Evolutionary conservation across 1,140 invertebrate genomes (phyloP), one percentile per base, ranked within the genome.

Genomic region (Episyrphus balteatus): DNA sequence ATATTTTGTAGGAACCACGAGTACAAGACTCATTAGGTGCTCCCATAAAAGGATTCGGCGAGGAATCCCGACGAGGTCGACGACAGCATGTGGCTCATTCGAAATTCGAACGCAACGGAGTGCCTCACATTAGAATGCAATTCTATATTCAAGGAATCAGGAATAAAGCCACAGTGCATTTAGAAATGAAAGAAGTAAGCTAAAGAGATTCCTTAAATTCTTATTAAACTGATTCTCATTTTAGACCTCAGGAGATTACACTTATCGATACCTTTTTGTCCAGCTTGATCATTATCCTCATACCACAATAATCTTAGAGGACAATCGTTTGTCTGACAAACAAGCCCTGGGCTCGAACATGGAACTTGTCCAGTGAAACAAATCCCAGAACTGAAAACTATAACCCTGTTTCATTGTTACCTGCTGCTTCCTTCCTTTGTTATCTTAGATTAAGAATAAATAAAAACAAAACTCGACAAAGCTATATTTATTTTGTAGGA

Each of bases 41-140:
- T 51, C 89, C 89, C n/a, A 85, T 95, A 14, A 91, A 85, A 69
- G 86, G 84, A 26, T 90, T 80, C 68, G 90, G 90, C 3, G 88
- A 93, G 69, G 83, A 88, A 64, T 84, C 81, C 14, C 74, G 82
- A 31, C 73, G 89, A 53, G 81, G 91, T 38, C 73, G 88, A 46
- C 69, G 86, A 5, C 75, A 76, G 50, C 76, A 76, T 76, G 82
- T 70, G 51, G 89, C 84, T 50, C 83, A 90, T 72, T 68, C 70
- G 31, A 74, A 80, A 51, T 90, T 83, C 66, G 73, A 80, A 47
- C 79, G 81, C 33, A 76, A 88, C 68, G 88, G 85, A 18, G 74
- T 77, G 13, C 79, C 83, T 53, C 81, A 85, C 58, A 79, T 94
- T 71, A 78, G 86, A 55, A 89, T 94, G 82, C 80, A 83, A 62